A percentile compares a stretch with the other conserved stretches of the same genome.
Conservation (phyloP, 2,113 vertebrate genomes). For the Taurulus bubalis region DNA sequence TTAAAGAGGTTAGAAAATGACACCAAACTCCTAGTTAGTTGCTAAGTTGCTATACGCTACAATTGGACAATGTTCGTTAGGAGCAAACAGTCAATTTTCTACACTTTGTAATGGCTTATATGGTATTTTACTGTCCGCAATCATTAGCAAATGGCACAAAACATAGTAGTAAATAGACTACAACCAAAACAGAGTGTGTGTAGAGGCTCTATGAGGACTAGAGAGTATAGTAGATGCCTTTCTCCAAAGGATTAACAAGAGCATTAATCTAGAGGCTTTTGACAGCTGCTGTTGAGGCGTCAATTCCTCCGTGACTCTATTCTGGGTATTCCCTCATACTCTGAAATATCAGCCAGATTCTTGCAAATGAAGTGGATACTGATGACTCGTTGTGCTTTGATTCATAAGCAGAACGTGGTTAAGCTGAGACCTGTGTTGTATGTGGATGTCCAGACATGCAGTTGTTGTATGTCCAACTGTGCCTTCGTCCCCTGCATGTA, state of each 20-base stretch:
- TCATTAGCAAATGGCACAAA: not conserved
- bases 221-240: constrained; percentile 8
- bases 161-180: not conserved
- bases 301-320: constrained; percentile 59
- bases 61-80: not conserved
- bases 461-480: constrained; percentile 45
- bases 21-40: not conserved
- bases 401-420: constrained; percentile 62
- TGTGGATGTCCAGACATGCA: constrained; percentile 43
- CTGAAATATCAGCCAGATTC: constrained; percentile 67
- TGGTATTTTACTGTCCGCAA: not conserved
- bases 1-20: not conserved
- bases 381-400: constrained; percentile 64
- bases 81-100: not conserved
- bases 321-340: constrained; percentile 58
- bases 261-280: constrained; percentile 35
- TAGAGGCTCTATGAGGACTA: not conserved
- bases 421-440: constrained; percentile 47
- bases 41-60: not conserved
- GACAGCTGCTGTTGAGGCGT: constrained; percentile 56
- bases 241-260: constrained; percentile 45
- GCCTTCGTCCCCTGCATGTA: constrained; percentile 33
- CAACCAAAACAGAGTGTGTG: not conserved
- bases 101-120: not conserved
- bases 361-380: constrained; percentile 63